Base-by-base conservation (phyloP, 2,797 vertebrate genomes). In the Eospalax fontanierii region DNA sequence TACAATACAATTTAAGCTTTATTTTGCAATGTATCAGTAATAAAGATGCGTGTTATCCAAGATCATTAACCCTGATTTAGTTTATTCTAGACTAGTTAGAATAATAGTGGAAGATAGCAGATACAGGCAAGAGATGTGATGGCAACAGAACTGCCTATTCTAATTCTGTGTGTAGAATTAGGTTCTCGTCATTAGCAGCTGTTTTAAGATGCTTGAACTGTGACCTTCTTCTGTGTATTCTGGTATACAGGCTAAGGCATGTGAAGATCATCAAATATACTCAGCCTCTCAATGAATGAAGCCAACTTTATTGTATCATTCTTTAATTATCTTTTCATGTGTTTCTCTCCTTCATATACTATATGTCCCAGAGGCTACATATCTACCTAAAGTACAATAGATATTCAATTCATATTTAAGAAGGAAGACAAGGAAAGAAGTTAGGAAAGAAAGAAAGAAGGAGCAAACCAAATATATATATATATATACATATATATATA, bases 311-410 rank as follows among this genome's bases (percentile, higher is more conserved):
- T 38, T 80, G 63, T 30, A 38, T 80, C 54, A 65, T 28, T 80
- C 43, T 86, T 75, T 76, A 87, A 73, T 87, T 85, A 50, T 85
- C 78, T 71, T 14, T 57, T 94, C 38, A 16, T 4, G 16, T 21
- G 24, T 66, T 95, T 90, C 54, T 82, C 28, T 71, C 43, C 71
- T 24, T 95, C 40, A 35, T 43, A 86, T 28, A 87, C 28, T 59
- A 2, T 79, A 16, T 43, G 40, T n/a, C 12, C 3, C 65, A 91
- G 30, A 88, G 26, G 65, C 24, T 38, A 89, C 65, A 43, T 38
- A 80, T 63, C 91, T 90, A 11, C 26, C 50, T 88, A 38, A 92
- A 93, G 61, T 50, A 83, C n/a, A 89, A 80, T 35, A 85, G 6
- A 40, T 86, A 54, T 43, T 83, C 35, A 43, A 57, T 70, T 73